Percentiles rank a stretch among this genome's conserved stretches.
Conservation (phyloP, 2,113 vertebrate species). For the Corvus cornix region DNA sequence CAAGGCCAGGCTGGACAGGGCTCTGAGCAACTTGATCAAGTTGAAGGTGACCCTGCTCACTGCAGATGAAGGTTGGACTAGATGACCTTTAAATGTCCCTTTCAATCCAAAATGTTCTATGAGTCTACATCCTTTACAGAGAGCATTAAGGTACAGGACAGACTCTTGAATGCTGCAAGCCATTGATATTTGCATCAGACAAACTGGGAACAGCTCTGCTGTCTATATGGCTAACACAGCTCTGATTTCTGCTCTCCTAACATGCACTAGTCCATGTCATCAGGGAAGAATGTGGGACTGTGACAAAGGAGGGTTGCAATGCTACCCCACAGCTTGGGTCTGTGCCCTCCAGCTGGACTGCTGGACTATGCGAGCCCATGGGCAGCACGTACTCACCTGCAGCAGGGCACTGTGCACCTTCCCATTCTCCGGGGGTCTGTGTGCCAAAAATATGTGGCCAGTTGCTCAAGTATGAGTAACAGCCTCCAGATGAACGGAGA, state of each 20-base stretch:
- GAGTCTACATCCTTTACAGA: not conserved
- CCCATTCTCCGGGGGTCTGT: not conserved
- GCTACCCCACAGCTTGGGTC: not conserved
- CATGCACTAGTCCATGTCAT: rapidly evolving
- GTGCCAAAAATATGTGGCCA: not conserved
- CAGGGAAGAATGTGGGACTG: not conserved
- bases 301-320: not conserved
- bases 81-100: not conserved
- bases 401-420: not conserved
- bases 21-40: not conserved
- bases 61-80: not conserved
- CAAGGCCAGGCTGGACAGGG: not conserved
- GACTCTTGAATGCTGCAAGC: not conserved
- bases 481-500: not conserved
- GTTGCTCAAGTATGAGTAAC: not conserved
- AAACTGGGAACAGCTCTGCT: not conserved
- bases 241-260: not conserved
- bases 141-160: not conserved
- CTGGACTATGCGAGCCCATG: not conserved
- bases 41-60: not conserved
- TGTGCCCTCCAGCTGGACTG: not conserved
- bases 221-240: rapidly evolving
- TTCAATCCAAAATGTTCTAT: not conserved
- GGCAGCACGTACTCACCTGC: not conserved
- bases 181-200: not conserved